Base-by-base conservation (phyloP, 2,113 vertebrate species). In the Nerophis lumbriciformis region DNA sequence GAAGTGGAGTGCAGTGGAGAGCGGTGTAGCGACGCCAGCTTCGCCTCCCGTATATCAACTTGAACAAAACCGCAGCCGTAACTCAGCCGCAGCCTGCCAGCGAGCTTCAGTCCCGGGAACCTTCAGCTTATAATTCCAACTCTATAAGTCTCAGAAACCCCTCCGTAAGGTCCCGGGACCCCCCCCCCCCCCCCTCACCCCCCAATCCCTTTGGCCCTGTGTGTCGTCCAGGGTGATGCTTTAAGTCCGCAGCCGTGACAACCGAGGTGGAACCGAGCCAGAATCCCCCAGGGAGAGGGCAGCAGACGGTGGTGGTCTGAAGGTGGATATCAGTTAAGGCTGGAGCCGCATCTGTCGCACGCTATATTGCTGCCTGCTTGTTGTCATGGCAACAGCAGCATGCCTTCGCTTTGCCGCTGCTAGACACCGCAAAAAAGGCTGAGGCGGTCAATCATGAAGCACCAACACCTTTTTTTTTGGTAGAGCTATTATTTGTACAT, bases 331-430 rank as follows among this genome's bases (percentile, higher is more conserved):
- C 51, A 66, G 71, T 79, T 65, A 71, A 72, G 65, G 59, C 19
- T 45, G 67, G 51, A 45, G 5, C 15, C 38, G 4, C 42, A 8
- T 16, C 54, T 28, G 53, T 16, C 21, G 49, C n/a, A 5, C 48
- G 37, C 36, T 39, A 16, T 8, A 39, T 8, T 59, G 47, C 13
- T 9, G 15, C 42, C 16, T 45, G 37, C 54, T 59, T 57, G 75
- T 71, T 62, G 74, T 76, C 88, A 86, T 88, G 64, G 86, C 75
- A 86, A 87, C 84, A 21, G 48, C 62, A 76, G 58, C 76, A 85
- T 84, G 67, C 73, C 72, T 78, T 71, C 57, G 66, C 39, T 71
- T 77, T 71, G 61, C 68, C 71, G 87, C 87, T 88, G 81, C 84
- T 81, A 86, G 78, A 87, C 81, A 89, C 87, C 70, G 78, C 38